A percentile compares a stretch with the other conserved stretches of the same genome.
phyloP scores from a whole-genome alignment of 2,113 vertebrate genomes.

The Okapia johnstoni region DNA sequence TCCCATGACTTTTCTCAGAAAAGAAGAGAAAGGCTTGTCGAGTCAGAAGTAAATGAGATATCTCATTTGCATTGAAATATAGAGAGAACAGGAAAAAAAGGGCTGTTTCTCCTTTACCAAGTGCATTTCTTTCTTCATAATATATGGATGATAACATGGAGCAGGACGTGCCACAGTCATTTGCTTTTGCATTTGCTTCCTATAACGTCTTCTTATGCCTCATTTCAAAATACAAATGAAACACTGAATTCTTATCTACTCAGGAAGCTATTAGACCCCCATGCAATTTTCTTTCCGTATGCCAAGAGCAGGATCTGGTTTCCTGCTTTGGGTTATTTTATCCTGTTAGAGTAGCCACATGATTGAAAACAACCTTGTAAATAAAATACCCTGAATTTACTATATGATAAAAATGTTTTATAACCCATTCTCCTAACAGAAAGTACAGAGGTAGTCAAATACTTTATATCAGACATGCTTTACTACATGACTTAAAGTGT shows the following conservation, averaged over 20 bases:
- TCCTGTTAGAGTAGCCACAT: neutral
- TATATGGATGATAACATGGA: neutral
- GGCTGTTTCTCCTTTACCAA: neutral
- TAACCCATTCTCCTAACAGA: neutral
- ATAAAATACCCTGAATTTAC: slow-evolving; percentile 9
- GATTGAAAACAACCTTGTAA: neutral
- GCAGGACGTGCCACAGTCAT: neutral
- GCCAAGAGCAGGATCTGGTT: neutral
- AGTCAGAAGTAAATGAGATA: neutral
- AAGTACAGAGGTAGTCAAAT: slow-evolving; percentile 8
- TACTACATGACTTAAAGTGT: neutral
- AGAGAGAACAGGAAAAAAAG: neutral
- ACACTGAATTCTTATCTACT: neutral
- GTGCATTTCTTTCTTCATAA: neutral
- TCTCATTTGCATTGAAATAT: slow-evolving; percentile 47
- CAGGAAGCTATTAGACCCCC: neutral
- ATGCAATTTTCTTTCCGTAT: neutral
- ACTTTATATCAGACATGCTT: neutral
- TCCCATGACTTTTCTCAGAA: slow-evolving; percentile 31
- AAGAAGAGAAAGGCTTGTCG: slow-evolving; percentile 22
- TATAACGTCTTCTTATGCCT: neutral
- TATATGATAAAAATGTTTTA: slow-evolving; percentile 29
- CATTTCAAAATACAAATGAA: slow-evolving; percentile 1
- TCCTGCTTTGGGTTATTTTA: neutral
- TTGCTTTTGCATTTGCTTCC: neutral